Evolutionary conservation across 2,888 invertebrate genomes (phyloP).

Genomic region (Caenorhabditis angaria): DNA sequence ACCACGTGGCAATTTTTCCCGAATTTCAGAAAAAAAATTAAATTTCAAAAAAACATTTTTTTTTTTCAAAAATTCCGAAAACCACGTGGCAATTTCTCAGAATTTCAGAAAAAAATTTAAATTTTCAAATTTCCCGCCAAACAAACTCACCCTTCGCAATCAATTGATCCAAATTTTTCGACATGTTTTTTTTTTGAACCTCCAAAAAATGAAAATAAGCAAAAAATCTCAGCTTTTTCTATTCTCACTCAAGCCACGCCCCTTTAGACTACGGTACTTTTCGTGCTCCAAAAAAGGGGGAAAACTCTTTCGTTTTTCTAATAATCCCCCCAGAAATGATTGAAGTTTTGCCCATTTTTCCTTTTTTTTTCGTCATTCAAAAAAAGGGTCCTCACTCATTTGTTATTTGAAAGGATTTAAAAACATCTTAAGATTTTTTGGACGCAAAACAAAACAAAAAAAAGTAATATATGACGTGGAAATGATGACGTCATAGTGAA

Average conservation of each 20-base stretch:
- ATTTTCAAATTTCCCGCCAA: not conserved
- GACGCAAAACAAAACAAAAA: not conserved
- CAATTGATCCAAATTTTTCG: slow-evolving; percentile 29
- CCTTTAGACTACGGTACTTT: slow-evolving; percentile 13
- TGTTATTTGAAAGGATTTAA: not conserved
- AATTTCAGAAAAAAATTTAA: not conserved
- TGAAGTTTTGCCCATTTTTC: not conserved
- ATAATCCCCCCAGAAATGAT: not conserved
- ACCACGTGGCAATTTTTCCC: too few species aligned
- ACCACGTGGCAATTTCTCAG: not conserved
- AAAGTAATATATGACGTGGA: not conserved
- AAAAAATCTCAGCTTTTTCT: not conserved
- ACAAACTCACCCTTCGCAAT: slow-evolving; percentile 44
- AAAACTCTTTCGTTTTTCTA: too few species aligned
- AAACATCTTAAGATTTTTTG: not conserved
- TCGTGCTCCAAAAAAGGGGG: too few species aligned
- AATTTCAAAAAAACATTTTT: not conserved
- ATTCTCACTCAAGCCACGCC: slow-evolving; percentile 2
- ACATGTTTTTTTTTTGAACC: slow-evolving; percentile 9
- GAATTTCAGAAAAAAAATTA: not conserved
- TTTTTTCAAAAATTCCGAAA: not conserved
- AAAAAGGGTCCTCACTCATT: not conserved
- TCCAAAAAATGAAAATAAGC: not conserved
- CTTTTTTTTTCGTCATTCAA: not conserved
- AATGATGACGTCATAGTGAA: not conserved